Evolutionary conservation across 2,113 vertebrate species (phyloP), one percentile per base, ranked within the genome.

Genomic region (Anoplopoma fimbria): DNA sequence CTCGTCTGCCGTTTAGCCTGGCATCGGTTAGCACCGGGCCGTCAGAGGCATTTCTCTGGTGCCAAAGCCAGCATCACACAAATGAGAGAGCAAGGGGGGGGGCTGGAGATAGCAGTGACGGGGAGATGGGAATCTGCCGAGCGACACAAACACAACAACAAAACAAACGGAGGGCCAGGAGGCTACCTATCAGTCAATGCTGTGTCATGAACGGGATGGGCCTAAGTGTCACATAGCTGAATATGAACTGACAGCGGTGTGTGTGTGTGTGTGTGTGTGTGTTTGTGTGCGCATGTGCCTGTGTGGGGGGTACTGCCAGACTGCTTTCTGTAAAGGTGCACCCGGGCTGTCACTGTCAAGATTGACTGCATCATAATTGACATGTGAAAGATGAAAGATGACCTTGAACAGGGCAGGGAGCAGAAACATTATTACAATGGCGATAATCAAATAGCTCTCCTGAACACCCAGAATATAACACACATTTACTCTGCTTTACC

Each of bases 281-380:
- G 34, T 58, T 47, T 65, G 63, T 42, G 47, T 69, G 45, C 34
- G 34, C 55, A 12, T 51, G n/a, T 65, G 45, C 7, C 4, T 31
- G 38, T 64, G 63, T 45, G 71, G 40, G 49, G 58, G 53, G 53
- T 60, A 36, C 25, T 23, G 23, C 51, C 19, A 77, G 27, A 62
- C 27, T 53, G 65, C 67, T 81, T 79, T 87, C 47, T 86, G 78
- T 34, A 78, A 77, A 79, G 60, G 64, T 75, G 71, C 31, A 81
- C 69, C 42, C 51, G 38, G 65, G 25, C 84, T 81, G 79, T 91
- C 87, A 55, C 63, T 80, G 33, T 71, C 57, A 75, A 89, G 89
- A 93, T 74, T 69, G 87, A 93, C 93, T 81, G 82, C 84, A 88
- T 91, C 83, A 87, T 91, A 83, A 92, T 91, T 62, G n/a, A 63